These are phyloP conservation scores for Tolmerus cingulatus DNA, from an alignment of 2,888 invertebrate species.

Conservation along the genomic window DNA sequence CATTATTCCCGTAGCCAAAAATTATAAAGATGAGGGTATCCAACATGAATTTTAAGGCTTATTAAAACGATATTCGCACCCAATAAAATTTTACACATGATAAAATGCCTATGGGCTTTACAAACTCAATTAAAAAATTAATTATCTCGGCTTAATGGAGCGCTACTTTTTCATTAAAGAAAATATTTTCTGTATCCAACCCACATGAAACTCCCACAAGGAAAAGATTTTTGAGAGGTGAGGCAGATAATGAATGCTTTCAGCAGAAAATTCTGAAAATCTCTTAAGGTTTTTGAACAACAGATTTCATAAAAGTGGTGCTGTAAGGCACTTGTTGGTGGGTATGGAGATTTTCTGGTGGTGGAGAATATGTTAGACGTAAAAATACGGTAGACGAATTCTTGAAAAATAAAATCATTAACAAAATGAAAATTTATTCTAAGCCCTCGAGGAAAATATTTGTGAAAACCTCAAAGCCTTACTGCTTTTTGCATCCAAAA, in stretches of 20 bases:
- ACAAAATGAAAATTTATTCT: too few species aligned
- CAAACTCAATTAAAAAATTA: constrained; percentile 32
- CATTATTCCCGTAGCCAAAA: not conserved
- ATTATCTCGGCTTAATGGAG: constrained; percentile 8
- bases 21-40: not conserved
- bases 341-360: not conserved
- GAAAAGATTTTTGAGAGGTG: not conserved
- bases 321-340: not conserved
- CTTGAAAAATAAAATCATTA: too few species aligned
- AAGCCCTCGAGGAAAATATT: too few species aligned
- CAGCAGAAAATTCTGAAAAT: not conserved
- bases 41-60: not conserved
- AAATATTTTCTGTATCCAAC: not conserved
- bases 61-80: constrained; percentile 7
- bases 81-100: constrained; percentile 25
- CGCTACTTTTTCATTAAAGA: constrained; percentile 1
- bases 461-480: too few species aligned
- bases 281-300: not conserved
- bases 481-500: too few species aligned
- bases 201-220: not conserved
- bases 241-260: not conserved
- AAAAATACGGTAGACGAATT: too few species aligned
- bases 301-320: not conserved
- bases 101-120: constrained; percentile 15
- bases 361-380: not conserved